Conservation (phyloP, 64 coral and sea anemone genomes). For the Pocillopora damicornis region DNA sequence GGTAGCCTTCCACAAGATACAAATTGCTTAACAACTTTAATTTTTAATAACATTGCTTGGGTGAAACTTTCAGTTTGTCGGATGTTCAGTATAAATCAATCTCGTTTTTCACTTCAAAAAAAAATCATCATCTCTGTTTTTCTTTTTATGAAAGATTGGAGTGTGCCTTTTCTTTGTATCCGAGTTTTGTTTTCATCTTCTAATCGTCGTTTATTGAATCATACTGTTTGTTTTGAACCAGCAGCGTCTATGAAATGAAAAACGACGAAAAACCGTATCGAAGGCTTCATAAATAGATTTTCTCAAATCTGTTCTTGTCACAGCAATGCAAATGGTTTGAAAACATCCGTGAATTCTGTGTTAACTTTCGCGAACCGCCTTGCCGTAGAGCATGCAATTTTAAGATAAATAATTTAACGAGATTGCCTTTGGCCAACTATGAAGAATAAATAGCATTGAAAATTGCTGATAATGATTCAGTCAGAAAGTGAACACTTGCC, state of each 20-base stretch:
- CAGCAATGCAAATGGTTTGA: too few relatives aligned
- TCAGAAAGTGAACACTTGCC: conserved; percentile 40
- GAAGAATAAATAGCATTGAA: neutral
- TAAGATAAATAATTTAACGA: conserved; percentile 8
- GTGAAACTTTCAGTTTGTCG: neutral
- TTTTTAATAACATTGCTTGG: conserved; percentile 15
- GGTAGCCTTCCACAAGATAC: conserved; percentile 4
- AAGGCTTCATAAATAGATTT: neutral
- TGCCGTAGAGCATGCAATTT: neutral
- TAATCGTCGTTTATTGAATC: neutral
- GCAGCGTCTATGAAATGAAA: neutral
- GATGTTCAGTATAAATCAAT: too few relatives aligned
- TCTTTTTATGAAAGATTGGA: neutral
- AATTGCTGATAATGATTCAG: neutral
- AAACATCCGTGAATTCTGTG: too few relatives aligned
- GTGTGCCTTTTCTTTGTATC: neutral
- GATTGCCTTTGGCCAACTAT: conserved; percentile 5
- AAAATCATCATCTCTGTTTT: neutral
- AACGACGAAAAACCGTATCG: neutral
- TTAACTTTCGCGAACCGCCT: neutral
- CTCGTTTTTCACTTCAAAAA: too few relatives aligned
- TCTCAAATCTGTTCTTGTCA: too few relatives aligned
- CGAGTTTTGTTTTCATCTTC: neutral
- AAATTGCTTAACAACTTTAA: conserved; percentile 12
- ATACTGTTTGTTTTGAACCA: neutral